These are phyloP conservation scores for Rousettus madagascariensis DNA, from an alignment of 2,797 vertebrate genomes.

Conservation along the genomic window DNA sequence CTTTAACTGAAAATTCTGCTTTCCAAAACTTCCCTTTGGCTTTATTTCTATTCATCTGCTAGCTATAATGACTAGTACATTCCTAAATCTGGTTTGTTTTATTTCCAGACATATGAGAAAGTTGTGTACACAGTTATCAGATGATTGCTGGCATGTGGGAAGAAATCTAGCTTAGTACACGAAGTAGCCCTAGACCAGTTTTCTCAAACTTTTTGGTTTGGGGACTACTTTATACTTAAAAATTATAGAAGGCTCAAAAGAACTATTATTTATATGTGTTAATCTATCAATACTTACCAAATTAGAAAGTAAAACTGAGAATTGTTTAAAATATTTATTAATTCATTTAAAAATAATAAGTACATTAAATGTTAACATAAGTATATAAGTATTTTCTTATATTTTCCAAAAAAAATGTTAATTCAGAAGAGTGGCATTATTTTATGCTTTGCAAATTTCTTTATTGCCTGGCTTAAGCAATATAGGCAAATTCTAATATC, in stretches of 20 bases:
- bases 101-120: constrained; percentile 53
- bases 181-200: background rate
- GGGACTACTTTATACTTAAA: background rate
- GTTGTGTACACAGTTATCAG: constrained; percentile 38
- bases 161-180: constrained; percentile 1
- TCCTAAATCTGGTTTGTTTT: constrained; percentile 55
- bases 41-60: constrained; percentile 62
- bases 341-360: background rate
- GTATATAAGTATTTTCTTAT: background rate
- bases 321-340: background rate
- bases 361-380: background rate
- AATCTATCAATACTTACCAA: constrained; percentile 5
- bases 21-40: constrained; percentile 42
- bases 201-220: background rate
- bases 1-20: background rate
- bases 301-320: constrained; percentile 25
- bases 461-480: constrained; percentile 36
- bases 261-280: background rate
- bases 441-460: constrained; percentile 4
- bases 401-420: constrained; percentile 23
- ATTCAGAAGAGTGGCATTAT: background rate
- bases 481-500: background rate
- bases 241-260: background rate
- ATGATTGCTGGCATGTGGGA: constrained; percentile 23
- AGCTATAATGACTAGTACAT: constrained; percentile 38